Conservation (phyloP, 2,888 invertebrate species). For the Ecliptopera silaceata region DNA sequence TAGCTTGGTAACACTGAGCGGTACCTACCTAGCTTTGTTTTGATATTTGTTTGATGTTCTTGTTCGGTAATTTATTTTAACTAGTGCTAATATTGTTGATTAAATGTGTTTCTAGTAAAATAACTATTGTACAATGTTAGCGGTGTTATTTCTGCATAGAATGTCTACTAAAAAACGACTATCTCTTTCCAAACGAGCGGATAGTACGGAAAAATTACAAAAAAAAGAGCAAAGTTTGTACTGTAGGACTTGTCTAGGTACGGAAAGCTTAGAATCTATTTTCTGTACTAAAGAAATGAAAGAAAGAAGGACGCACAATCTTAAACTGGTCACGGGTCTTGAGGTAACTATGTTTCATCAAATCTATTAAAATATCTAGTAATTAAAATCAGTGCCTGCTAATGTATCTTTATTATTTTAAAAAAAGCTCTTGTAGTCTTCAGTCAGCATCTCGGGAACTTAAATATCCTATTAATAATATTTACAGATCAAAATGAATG, state of each 20-base stretch:
- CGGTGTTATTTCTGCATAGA: constrained; percentile 48
- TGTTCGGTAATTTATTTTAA: too few relatives aligned
- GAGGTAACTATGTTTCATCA: constrained; percentile 40
- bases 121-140: constrained; percentile 43
- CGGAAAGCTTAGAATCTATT: constrained; percentile 52
- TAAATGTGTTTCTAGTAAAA: neutral
- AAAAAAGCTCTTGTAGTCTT: too few relatives aligned
- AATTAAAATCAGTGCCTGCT: too few relatives aligned
- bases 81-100: too few relatives aligned
- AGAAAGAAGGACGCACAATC: constrained; percentile 51
- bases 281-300: constrained; percentile 51
- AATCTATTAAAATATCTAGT: too few relatives aligned
- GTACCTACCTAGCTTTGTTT: too few relatives aligned
- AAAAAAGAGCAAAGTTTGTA: constrained; percentile 15
- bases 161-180: constrained; percentile 41
- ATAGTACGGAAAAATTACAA: constrained; percentile 6
- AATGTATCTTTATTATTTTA: too few relatives aligned
- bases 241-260: constrained; percentile 62
- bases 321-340: constrained; percentile 57
- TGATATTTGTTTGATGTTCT: too few relatives aligned
- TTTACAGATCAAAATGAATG: constrained; percentile 61
- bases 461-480: too few relatives aligned
- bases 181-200: constrained; percentile 16
- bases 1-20: too few relatives aligned
- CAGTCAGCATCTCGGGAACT: too few relatives aligned